These are phyloP conservation scores for Sepiola atlantica DNA, from an alignment of 2,888 invertebrate genomes.

Conservation along the genomic window DNA sequence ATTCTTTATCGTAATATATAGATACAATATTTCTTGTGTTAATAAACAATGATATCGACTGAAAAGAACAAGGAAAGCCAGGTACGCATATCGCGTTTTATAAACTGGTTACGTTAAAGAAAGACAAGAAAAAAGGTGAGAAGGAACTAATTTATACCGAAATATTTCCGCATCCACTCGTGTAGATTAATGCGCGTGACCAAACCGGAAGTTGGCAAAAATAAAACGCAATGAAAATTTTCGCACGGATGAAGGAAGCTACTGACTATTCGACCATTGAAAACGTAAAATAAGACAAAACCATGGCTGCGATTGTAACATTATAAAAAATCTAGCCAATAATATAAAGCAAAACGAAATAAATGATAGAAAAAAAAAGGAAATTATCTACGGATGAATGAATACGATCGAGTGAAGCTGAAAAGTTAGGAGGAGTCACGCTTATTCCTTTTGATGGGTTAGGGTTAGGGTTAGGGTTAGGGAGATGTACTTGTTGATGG, in stretches of 20 bases:
- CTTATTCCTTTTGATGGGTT: too few relatives aligned
- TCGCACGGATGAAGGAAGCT: neutral
- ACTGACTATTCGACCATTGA: neutral
- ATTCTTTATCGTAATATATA: too few relatives aligned
- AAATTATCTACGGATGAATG: neutral
- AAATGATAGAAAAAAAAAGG: neutral
- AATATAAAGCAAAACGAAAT: neutral
- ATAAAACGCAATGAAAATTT: neutral
- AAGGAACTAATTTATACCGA: neutral
- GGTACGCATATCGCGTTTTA: too few relatives aligned
- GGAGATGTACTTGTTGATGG: neutral
- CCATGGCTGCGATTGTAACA: neutral
- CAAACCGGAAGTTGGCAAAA: neutral
- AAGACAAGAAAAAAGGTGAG: neutral
- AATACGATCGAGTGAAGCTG: neutral
- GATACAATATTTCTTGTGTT: too few relatives aligned
- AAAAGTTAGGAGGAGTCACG: fast-evolving
- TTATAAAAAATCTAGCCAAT: neutral
- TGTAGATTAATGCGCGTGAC: neutral
- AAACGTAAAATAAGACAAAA: neutral
- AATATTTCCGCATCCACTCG: neutral
- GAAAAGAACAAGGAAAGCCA: too few relatives aligned
- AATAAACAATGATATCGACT: too few relatives aligned
- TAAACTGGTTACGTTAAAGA: neutral
- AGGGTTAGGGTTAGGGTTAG: too few relatives aligned